Conservation (phyloP, 2,113 vertebrate species). For the Chionomys nivalis region DNA sequence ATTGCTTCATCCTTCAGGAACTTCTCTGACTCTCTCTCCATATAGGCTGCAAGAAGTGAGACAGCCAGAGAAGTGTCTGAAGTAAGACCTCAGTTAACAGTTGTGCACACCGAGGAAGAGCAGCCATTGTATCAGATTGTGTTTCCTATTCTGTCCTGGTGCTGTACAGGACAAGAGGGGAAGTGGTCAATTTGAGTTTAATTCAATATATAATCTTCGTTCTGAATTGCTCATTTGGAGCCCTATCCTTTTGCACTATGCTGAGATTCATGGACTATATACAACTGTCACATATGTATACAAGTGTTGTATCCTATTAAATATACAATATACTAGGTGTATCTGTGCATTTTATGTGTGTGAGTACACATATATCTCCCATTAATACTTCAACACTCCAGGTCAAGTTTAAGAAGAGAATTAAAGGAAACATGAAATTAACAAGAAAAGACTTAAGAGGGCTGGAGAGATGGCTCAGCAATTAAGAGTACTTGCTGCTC, state of each 20-base stretch:
- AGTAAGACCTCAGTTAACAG: conserved; percentile 73
- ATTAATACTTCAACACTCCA: background rate
- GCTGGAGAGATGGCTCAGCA: no score
- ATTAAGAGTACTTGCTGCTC: no score
- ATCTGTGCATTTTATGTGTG: background rate
- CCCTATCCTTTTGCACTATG: background rate
- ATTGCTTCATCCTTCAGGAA: conserved; percentile 18
- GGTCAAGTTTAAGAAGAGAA: conserved; percentile 34
- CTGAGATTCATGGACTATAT: background rate
- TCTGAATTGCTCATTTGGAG: conserved; percentile 49
- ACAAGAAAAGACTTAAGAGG: background rate
- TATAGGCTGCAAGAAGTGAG: conserved; percentile 46
- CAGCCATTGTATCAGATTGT: conserved; percentile 58
- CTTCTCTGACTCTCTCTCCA: conserved; percentile 19
- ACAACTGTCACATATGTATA: background rate
- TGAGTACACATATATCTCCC: no score
- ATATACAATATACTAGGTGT: background rate
- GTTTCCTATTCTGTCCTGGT: conserved; percentile 46
- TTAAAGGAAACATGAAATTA: conserved; percentile 1
- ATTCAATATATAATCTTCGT: conserved; percentile 50
- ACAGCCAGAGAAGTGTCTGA: conserved; percentile 70
- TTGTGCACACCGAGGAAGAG: conserved; percentile 53
- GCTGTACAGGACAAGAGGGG: conserved; percentile 22
- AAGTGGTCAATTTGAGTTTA: conserved; percentile 48
- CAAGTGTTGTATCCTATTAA: conserved; percentile 2